Evolutionary conservation across 1,140 invertebrate species (phyloP).

Genomic region (Pseudomyrmex concolor): DNA sequence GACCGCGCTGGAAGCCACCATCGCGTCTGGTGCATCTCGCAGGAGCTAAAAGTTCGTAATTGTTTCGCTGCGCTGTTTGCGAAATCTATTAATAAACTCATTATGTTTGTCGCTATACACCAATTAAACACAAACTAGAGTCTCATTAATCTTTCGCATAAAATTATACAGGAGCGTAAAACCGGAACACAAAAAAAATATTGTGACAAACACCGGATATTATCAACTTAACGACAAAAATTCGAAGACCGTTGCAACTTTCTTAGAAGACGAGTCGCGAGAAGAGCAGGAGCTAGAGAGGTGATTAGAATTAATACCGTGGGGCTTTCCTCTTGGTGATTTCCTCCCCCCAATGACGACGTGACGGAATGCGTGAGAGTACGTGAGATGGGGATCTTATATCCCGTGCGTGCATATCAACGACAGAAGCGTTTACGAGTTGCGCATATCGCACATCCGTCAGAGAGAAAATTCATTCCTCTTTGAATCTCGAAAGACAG

Average conservation of each 20-base stretch:
- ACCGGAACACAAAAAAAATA: no score
- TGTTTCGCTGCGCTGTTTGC: neutral
- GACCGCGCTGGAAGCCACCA: slow-evolving; percentile 7
- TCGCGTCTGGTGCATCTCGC: neutral
- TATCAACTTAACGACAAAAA: neutral
- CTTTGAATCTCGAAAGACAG: slow-evolving; percentile 16
- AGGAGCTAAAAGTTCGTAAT: slow-evolving; percentile 34
- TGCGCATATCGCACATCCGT: neutral
- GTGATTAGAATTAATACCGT: slow-evolving; percentile 64
- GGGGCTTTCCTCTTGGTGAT: slow-evolving; percentile 63
- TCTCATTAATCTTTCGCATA: slow-evolving; percentile 22
- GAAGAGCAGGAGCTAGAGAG: slow-evolving; percentile 53
- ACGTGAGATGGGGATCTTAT: slow-evolving; percentile 50
- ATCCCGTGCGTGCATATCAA: slow-evolving; percentile 42
- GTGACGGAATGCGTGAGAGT: slow-evolving; percentile 72
- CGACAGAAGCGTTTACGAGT: slow-evolving; percentile 55
- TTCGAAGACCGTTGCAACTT: neutral
- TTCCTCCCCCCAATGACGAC: slow-evolving; percentile 57
- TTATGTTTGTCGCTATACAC: slow-evolving; percentile 31
- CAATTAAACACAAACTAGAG: slow-evolving; percentile 40
- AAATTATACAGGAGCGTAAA: neutral
- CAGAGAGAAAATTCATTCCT: slow-evolving; percentile 23
- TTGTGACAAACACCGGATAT: neutral
- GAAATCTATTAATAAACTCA: neutral
- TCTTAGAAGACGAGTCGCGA: neutral